Percentiles rank a stretch among this genome's conserved stretches.
Evolutionary conservation across 2,797 vertebrate genomes (phyloP).

Genomic region (Strix occidentalis): DNA sequence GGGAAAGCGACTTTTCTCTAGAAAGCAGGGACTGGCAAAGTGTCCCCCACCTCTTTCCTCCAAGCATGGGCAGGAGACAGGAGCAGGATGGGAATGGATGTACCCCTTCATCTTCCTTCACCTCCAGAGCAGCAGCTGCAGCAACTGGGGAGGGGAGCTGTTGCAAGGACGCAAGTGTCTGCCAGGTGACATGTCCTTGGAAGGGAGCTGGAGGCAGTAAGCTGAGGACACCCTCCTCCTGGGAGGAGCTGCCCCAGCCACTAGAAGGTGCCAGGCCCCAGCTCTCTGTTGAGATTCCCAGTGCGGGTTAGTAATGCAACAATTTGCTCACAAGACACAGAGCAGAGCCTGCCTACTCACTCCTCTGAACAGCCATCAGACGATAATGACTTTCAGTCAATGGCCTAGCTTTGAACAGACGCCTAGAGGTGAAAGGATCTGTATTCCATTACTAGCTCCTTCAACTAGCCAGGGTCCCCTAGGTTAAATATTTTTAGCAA

Average conservation of each 20-base stretch:
- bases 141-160: not conserved
- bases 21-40: not conserved
- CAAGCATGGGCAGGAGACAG: not conserved
- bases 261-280: not conserved
- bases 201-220: not conserved
- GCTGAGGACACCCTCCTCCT: not conserved
- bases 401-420: conserved; percentile 26
- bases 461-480: conserved; percentile 18
- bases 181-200: not conserved
- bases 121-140: not conserved
- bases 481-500: conserved; percentile 70
- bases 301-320: not conserved
- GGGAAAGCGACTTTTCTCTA: not conserved
- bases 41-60: not conserved
- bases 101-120: not conserved
- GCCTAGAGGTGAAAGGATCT: conserved; percentile 62
- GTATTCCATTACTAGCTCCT: conserved; percentile 62
- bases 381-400: not conserved
- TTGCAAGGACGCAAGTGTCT: not conserved
- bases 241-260: not conserved
- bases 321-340: not conserved
- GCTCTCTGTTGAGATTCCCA: not conserved
- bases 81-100: not conserved
- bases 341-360: conserved; percentile 35
- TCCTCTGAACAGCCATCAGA: not conserved